Evolutionary conservation across 2,113 vertebrate genomes (phyloP), one percentile per base, ranked within the genome.

Genomic region (Perca fluviatilis): DNA sequence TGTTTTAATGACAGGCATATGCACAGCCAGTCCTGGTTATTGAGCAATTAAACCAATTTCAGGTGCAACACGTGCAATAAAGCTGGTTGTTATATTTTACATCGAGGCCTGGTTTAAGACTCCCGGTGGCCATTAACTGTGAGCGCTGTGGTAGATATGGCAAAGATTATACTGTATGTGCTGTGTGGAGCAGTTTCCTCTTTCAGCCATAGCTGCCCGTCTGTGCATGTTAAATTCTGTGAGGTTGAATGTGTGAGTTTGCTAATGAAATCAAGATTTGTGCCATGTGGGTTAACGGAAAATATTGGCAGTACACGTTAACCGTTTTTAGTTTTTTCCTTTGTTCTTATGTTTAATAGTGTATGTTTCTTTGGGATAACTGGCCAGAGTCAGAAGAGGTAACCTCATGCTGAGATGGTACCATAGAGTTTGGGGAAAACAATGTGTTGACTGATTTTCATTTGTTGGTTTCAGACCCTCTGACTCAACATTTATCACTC

Each of bases 11-110:
- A 67, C 30, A 19, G 53, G 40, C 69, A 49, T 65, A 74, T 53
- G 23, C 58, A 56, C 80, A 81, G 77, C 69, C 54, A 40, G 54
- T 53, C 49, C 0, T 15, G 49, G 60, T 91, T 84, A 79, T 71
- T 74, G 79, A 0, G 19, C 83, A 81, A 84, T 91, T 89, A 92
- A 82, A 85, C 27, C 69, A 63, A 87, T 83, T 90, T 83, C 79
- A 85, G 83, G 82, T 86, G 82, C 74, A 74, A 51, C 46, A 65
- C 53, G 25, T 74, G 84, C 27, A 81, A 25, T 86, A 86, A 85
- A 88, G 10, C 56, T 25, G 36, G 68, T 25, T 75, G 80, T 86
- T 86, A 69, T 47, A 58, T 67, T 84, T 86, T 79, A 74, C 72
- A 74, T 67, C 0, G 23, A 66, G 76, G 65, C 23, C 54, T 16